phyloP scores from a whole-genome alignment of 2,888 invertebrate species.

The Lapara coniferarum region DNA sequence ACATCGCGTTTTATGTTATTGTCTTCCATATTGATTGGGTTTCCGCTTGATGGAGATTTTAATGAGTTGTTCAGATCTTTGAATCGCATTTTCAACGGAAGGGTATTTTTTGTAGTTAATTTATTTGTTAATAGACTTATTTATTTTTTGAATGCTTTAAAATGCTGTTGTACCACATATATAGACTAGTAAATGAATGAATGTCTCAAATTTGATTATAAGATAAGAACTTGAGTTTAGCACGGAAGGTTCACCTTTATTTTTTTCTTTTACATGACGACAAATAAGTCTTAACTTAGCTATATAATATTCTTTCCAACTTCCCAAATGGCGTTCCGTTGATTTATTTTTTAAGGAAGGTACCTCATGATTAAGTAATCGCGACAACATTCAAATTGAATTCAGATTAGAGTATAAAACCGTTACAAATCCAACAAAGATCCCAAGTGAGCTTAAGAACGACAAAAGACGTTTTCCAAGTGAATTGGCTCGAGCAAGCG shows the following conservation, averaged over 20 bases:
- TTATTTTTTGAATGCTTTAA: not conserved
- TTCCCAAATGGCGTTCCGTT: not conserved
- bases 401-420: conserved; percentile 37
- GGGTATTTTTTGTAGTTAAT: not conserved
- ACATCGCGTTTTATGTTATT: conserved; percentile 11
- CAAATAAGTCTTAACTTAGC: too few species aligned
- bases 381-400: conserved; percentile 32
- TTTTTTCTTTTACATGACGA: too few species aligned
- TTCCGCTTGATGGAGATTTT: conserved; percentile 18
- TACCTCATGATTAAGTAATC: conserved; percentile 26
- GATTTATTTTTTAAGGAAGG: conserved; percentile 10
- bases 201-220: too few species aligned
- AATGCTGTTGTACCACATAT: not conserved
- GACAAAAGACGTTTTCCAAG: conserved; percentile 47
- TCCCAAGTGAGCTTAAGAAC: conserved; percentile 38
- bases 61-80: conserved; percentile 19
- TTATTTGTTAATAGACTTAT: not conserved
- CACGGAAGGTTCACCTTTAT: too few species aligned
- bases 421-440: conserved; percentile 40
- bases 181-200: too few species aligned
- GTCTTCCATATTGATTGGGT: conserved; percentile 19
- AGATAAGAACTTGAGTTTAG: too few species aligned
- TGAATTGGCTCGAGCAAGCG: conserved; percentile 42
- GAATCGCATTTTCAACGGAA: conserved; percentile 2
- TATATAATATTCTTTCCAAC: too few species aligned